phyloP scores from a whole-genome alignment of 2,888 invertebrate genomes.

The Acleris cristana region DNA sequence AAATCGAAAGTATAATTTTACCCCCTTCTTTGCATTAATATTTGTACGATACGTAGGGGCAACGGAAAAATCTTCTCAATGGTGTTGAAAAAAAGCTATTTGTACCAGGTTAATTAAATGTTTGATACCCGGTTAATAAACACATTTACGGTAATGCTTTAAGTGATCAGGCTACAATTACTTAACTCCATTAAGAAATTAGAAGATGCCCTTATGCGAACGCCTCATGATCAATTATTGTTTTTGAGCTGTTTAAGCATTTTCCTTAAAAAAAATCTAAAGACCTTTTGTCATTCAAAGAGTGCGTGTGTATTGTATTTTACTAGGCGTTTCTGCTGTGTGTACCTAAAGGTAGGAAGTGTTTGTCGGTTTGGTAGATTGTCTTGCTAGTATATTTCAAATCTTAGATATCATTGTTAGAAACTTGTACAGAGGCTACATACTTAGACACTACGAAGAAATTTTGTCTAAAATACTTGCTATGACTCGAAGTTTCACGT shows the following conservation, averaged over 20 bases:
- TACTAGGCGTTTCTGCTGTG: neutral
- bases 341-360: neutral
- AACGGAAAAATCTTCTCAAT: no score
- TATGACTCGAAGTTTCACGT: neutral
- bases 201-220: no score
- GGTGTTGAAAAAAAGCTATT: no score
- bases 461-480: conserved; percentile 10
- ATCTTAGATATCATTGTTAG: conserved; percentile 14
- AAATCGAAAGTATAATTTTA: no score
- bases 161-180: no score
- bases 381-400: conserved; percentile 9
- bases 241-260: neutral
- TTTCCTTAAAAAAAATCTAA: no score
- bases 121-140: no score
- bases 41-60: no score
- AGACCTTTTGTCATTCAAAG: neutral
- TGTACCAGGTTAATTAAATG: no score
- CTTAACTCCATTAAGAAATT: no score
- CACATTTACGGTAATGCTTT: no score
- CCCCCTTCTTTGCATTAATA: no score
- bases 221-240: neutral
- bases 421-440: neutral
- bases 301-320: conserved; percentile 4
- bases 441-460: neutral
- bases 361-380: conserved; percentile 18